Evolutionary conservation across 2,113 vertebrate species (phyloP).

Genomic region (Sinocyclocheilus rhinocerous): DNA sequence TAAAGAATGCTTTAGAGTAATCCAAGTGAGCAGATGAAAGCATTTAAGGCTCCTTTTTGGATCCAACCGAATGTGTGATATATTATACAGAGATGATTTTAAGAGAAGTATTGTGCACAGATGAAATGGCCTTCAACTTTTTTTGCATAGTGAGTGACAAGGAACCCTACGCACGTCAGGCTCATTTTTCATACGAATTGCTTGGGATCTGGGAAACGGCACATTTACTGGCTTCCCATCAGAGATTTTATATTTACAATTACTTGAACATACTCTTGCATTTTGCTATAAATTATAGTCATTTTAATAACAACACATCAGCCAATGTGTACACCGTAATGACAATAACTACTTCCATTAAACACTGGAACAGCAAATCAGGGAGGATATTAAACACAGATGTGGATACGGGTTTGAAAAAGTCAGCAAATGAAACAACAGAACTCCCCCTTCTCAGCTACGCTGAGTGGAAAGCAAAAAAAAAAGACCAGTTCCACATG

Average conservation of each 20-base stretch:
- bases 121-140: constrained; percentile 28
- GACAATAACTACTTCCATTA: constrained; percentile 51
- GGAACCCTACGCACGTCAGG: constrained; percentile 1
- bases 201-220: constrained; percentile 32
- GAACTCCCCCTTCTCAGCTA: constrained; percentile 31
- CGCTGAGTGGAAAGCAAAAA: neutral
- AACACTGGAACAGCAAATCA: constrained; percentile 45
- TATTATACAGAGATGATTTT: constrained; percentile 26
- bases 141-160: constrained; percentile 33
- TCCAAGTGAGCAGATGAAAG: constrained; percentile 32
- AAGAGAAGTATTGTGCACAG: constrained; percentile 20
- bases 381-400: constrained; percentile 42
- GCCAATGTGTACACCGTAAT: constrained; percentile 44
- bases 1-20: constrained; percentile 10
- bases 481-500: constrained; percentile 31
- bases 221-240: constrained; percentile 29
- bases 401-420: constrained; percentile 21
- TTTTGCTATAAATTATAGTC: constrained; percentile 42
- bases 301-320: constrained; percentile 39
- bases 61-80: constrained; percentile 6
- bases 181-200: constrained; percentile 45
- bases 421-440: constrained; percentile 29
- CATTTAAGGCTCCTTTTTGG: constrained; percentile 6
- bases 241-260: constrained; percentile 33
- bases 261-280: constrained; percentile 5